These are phyloP conservation scores for Eulacestoma nigropectus DNA, from an alignment of 2,113 vertebrate genomes.

Conservation along the genomic window DNA sequence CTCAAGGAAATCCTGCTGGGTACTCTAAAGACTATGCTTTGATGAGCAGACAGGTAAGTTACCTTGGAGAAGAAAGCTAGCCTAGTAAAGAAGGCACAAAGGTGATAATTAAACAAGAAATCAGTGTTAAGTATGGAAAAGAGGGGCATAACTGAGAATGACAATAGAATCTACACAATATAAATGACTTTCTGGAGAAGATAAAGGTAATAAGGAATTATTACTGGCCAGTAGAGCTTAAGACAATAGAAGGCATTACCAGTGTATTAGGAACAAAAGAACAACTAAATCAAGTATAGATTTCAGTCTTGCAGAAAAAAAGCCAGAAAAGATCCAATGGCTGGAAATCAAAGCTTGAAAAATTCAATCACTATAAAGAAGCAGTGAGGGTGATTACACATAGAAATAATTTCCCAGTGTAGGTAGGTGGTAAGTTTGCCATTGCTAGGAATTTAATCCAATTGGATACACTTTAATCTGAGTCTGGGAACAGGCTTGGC, in stretches of 20 bases:
- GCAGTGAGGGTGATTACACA: background rate
- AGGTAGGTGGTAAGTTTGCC: constrained; percentile 38
- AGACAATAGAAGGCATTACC: constrained; percentile 1
- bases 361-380: constrained; percentile 24
- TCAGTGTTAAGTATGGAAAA: constrained; percentile 52
- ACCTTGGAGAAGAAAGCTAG: constrained; percentile 31
- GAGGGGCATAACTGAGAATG: background rate
- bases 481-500: background rate
- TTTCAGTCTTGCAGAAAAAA: background rate
- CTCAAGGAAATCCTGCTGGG: constrained; percentile 36
- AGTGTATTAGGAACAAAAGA: constrained; percentile 24
- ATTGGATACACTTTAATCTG: constrained; percentile 31
- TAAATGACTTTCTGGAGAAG: background rate
- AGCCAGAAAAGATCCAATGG: background rate
- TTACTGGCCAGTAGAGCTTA: background rate
- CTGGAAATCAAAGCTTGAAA: constrained; percentile 31
- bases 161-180: constrained; percentile 23
- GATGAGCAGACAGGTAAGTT: constrained; percentile 43
- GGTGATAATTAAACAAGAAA: constrained; percentile 62
- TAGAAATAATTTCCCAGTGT: constrained; percentile 25
- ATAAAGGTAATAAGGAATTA: constrained; percentile 23
- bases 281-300: constrained; percentile 11
- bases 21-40: constrained; percentile 34
- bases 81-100: constrained; percentile 16
- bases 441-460: constrained; percentile 49